Evolutionary conservation across 1,140 invertebrate species (phyloP).

Genomic region (Ridgeia piscesae): DNA sequence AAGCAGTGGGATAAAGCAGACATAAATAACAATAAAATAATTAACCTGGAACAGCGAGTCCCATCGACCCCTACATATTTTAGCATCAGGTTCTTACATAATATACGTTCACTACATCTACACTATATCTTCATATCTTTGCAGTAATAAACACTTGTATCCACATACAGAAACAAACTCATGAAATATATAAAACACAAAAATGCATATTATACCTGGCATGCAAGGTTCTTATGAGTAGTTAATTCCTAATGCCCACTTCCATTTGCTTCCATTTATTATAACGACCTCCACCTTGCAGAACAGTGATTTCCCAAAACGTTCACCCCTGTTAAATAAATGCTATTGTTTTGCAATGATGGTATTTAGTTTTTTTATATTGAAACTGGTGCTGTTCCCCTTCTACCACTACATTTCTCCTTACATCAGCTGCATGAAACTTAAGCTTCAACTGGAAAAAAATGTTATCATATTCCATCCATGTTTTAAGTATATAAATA

Average conservation of each 20-base stretch:
- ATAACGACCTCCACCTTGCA: neutral
- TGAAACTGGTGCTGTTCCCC: neutral
- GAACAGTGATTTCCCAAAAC: neutral
- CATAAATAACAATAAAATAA: conserved; percentile 7
- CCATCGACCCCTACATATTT: neutral
- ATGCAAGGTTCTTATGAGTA: neutral
- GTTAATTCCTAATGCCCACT: neutral
- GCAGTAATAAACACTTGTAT: neutral
- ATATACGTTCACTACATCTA: neutral
- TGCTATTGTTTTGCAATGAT: conserved; percentile 1
- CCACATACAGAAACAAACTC: neutral
- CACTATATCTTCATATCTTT: neutral
- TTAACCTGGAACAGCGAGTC: neutral
- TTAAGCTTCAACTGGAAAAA: neutral
- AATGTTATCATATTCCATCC: neutral
- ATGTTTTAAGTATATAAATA: neutral
- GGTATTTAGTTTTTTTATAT: neutral
- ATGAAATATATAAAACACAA: neutral
- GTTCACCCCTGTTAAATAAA: neutral
- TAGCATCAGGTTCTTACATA: neutral
- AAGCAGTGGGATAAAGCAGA: conserved; percentile 4
- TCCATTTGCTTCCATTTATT: neutral
- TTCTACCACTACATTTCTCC: neutral
- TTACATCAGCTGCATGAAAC: neutral
- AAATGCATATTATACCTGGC: conserved; percentile 6